A percentile compares a stretch with the other conserved stretches of the same genome.
Conservation (phyloP, 1,140 invertebrate genomes). For the Acromyrmex echinatior region DNA sequence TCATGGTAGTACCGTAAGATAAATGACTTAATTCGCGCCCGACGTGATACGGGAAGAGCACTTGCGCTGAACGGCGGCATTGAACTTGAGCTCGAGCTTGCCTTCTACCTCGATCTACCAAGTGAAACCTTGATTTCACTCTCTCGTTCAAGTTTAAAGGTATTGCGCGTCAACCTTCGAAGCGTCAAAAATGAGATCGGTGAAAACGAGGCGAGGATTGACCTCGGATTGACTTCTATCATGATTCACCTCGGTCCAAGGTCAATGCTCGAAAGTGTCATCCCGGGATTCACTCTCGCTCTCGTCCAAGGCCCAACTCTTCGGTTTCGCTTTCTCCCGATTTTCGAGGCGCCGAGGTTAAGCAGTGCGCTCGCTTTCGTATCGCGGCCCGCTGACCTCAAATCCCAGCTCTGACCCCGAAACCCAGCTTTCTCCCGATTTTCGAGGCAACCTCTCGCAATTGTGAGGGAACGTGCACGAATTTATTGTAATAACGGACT, state of each 20-base stretch:
- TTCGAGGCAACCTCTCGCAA: slow-evolving; percentile 22
- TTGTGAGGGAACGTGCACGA: background rate
- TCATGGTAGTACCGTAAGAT: background rate
- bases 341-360: slow-evolving; percentile 21
- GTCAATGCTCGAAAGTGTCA: slow-evolving; percentile 38
- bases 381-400: slow-evolving; percentile 54
- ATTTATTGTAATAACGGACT: slow-evolving; percentile 28
- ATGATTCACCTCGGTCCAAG: slow-evolving; percentile 22
- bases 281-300: slow-evolving; percentile 64
- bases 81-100: slow-evolving; percentile 35
- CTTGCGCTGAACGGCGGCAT: slow-evolving; percentile 8
- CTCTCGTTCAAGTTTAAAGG: slow-evolving; percentile 57
- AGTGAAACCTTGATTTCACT: slow-evolving; percentile 44
- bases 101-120: slow-evolving; percentile 7
- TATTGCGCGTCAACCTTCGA: slow-evolving; percentile 15
- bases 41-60: background rate
- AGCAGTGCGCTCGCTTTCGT: slow-evolving; percentile 55
- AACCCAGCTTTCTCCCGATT: slow-evolving; percentile 61
- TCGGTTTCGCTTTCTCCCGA: slow-evolving; percentile 63
- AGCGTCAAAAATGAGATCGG: slow-evolving; percentile 42
- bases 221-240: slow-evolving; percentile 5
- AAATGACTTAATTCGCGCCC: slow-evolving; percentile 2
- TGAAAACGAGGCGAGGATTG: slow-evolving; percentile 26
- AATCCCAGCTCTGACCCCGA: slow-evolving; percentile 59
- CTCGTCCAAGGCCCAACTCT: slow-evolving; percentile 62